phyloP scores from a whole-genome alignment of 2,797 vertebrate species.

The Pteropus rufus region DNA sequence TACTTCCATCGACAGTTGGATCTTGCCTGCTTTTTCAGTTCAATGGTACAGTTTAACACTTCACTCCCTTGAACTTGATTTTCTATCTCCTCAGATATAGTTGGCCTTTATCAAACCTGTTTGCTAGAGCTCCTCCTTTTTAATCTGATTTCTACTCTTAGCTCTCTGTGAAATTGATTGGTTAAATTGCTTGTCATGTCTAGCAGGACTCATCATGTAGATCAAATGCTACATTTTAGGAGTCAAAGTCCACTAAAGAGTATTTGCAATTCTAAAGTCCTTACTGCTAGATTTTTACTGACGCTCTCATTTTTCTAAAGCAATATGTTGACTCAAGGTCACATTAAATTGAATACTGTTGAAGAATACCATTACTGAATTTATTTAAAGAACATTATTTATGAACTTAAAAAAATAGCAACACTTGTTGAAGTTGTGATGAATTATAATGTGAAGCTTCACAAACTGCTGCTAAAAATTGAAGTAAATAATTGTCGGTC shows the following conservation, averaged over 20 bases:
- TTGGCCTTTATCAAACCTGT: neutral
- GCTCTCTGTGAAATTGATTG: neutral
- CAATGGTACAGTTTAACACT: neutral
- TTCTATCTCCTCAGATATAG: neutral
- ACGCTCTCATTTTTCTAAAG: constrained; percentile 12
- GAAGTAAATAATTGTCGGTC: neutral
- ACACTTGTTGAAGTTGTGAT: neutral
- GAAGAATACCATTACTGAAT: neutral
- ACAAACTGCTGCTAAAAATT: neutral
- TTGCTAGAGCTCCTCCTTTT: neutral
- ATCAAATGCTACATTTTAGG: neutral
- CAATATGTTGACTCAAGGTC: neutral
- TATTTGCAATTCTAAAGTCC: neutral
- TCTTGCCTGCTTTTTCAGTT: neutral
- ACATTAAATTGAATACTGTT: neutral
- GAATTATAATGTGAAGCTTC: neutral
- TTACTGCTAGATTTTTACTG: neutral
- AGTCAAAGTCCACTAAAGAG: neutral
- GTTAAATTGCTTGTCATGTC: neutral
- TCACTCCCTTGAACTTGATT: neutral
- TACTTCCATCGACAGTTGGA: neutral
- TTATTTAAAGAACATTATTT: neutral
- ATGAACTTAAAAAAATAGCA: neutral
- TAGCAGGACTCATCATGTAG: neutral
- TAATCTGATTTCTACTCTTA: neutral